Percentiles rank a stretch among this genome's conserved stretches.
These are phyloP conservation scores for Leucoraja erinaceus DNA, from an alignment of 2,113 vertebrate genomes.

Conservation along the genomic window DNA sequence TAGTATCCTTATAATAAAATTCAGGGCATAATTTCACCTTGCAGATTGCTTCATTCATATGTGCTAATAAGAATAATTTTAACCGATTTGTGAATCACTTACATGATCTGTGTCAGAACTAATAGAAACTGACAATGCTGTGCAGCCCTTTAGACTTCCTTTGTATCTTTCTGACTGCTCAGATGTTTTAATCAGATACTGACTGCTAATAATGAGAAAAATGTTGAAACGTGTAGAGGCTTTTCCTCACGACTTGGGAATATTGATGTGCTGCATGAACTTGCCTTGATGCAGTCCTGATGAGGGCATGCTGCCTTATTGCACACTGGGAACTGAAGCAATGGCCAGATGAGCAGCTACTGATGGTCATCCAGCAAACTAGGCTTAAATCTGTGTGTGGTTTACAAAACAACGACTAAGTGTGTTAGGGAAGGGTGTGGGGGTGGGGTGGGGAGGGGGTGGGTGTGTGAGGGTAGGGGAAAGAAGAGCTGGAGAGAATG, in stretches of 20 bases:
- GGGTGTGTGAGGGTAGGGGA: no score
- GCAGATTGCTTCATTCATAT: conserved; percentile 6
- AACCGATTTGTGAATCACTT: neutral
- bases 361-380: no score
- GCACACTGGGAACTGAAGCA: neutral
- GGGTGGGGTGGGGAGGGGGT: no score
- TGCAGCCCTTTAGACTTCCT: neutral
- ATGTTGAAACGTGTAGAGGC: neutral
- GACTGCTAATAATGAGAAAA: neutral
- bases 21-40: neutral
- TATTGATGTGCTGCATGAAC: neutral
- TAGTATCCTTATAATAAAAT: neutral
- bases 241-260: neutral
- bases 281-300: neutral
- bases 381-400: no score
- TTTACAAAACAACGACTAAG: no score
- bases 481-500: no score
- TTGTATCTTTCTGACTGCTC: neutral
- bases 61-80: neutral
- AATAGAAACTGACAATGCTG: neutral
- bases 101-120: neutral
- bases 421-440: no score
- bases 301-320: neutral
- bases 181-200: neutral
- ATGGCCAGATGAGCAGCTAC: neutral